Evolutionary conservation across 1,140 invertebrate species (phyloP), one percentile per base, ranked within the genome.

Genomic region (Aporrectodea caliginosa): DNA sequence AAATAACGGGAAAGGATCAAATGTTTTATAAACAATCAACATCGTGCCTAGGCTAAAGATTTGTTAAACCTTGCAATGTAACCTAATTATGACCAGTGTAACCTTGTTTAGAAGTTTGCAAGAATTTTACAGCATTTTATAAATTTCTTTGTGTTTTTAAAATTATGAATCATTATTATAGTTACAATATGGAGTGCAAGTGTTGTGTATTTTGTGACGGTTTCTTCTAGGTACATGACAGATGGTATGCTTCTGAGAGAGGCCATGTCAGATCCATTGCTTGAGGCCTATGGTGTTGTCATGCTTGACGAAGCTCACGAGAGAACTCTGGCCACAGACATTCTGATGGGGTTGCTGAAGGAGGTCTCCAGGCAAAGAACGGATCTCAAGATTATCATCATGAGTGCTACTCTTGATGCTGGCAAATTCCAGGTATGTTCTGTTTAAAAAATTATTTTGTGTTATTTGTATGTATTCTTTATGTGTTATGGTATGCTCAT

Each of bases 191-290:
- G n/a, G n/a, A n/a, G n/a, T n/a, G n/a, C n/a, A n/a, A n/a, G n/a
- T n/a, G n/a, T n/a, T n/a, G n/a, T n/a, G n/a, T n/a, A n/a, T n/a
- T n/a, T n/a, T n/a, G n/a, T n/a, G n/a, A n/a, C n/a, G n/a, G n/a
- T n/a, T n/a, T n/a, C n/a, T n/a, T n/a, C n/a, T n/a, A 93, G 92
- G 85, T 99, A 99, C 87, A 97, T 99, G 94, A 99, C 98, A 16
- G 98, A 99, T 87, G 98, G 98, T 96, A 99, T 99, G 98, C 92
- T 99, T 85, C 89, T 99, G 31, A 90, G 98, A 78, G 98, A 99
- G 90, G 98, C 95, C 0, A 99, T 99, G 98, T 98, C 96, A 1
- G 97, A 99, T 89, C 98, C 98, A 0, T 94, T 99, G 92, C 88
- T 99, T 27, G 96, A 99, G 84, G 92, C 93, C 74, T 99, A 99